Conservation (phyloP, 2,113 vertebrate species). For the Junco hyemalis region DNA sequence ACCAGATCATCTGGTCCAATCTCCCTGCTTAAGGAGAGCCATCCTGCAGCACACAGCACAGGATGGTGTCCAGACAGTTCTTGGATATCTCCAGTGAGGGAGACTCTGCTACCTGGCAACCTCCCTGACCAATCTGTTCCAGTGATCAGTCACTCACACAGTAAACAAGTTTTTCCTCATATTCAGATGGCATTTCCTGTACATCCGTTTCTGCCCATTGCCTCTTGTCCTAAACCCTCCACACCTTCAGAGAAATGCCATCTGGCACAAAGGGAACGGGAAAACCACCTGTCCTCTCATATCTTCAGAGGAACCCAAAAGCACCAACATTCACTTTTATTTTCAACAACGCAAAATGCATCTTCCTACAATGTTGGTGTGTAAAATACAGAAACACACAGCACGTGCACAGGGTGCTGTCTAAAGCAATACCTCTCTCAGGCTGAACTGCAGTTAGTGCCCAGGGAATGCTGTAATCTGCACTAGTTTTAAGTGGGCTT, state of each 20-base stretch:
- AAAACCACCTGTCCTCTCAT: not conserved
- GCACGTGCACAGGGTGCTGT: rapidly evolving
- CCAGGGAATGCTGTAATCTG: not conserved
- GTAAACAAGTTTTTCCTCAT: not conserved
- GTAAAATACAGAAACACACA: not conserved
- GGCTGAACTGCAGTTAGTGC: not conserved
- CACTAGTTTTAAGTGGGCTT: not conserved
- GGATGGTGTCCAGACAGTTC: not conserved
- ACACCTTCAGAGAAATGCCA: not conserved
- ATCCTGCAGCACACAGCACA: not conserved
- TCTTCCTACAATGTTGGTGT: not conserved
- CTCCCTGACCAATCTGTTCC: not conserved
- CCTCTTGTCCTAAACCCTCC: not conserved
- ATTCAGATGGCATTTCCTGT: not conserved
- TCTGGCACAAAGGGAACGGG: not conserved
- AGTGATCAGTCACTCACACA: not conserved
- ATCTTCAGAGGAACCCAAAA: not conserved
- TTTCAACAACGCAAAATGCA: not conserved
- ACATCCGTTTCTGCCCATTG: not conserved
- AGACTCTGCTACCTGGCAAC: not conserved
- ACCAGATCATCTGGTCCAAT: not conserved
- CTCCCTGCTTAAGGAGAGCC: not conserved
- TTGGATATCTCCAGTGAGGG: not conserved
- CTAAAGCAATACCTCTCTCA: not conserved
- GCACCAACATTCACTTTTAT: rapidly evolving